A percentile compares a stretch with the other conserved stretches of the same genome.
phyloP scores from a whole-genome alignment of 1,140 invertebrate genomes.

The Chionoecetes opilio region DNA sequence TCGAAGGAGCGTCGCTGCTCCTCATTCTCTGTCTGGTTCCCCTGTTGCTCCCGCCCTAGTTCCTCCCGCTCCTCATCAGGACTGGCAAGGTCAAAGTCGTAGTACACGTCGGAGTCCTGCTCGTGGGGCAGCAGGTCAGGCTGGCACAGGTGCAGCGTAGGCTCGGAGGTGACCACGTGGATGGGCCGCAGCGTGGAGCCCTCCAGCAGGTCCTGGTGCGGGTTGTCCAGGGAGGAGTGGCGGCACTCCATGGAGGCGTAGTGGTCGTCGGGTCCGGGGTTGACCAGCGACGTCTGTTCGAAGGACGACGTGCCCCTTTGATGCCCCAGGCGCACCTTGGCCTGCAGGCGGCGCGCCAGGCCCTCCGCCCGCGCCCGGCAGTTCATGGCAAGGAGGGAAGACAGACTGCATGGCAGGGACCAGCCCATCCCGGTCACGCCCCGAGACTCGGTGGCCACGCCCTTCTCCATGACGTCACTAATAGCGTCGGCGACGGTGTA shows the following conservation, averaged over 20 bases:
- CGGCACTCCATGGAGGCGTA: slow-evolving; percentile 71
- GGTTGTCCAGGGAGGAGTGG: slow-evolving; percentile 72
- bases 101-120: slow-evolving; percentile 80
- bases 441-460: slow-evolving; percentile 66
- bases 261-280: slow-evolving; percentile 66
- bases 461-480: slow-evolving; percentile 68
- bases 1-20: slow-evolving; percentile 38
- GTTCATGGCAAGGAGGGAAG: slow-evolving; percentile 87
- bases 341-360: slow-evolving; percentile 90
- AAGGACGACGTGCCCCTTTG: slow-evolving; percentile 41
- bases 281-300: slow-evolving; percentile 70
- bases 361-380: slow-evolving; percentile 91
- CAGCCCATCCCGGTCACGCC: slow-evolving; percentile 75
- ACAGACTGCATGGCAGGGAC: slow-evolving; percentile 84
- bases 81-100: slow-evolving; percentile 80
- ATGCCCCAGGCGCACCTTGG: slow-evolving; percentile 83
- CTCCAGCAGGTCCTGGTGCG: slow-evolving; percentile 52
- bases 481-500: slow-evolving; percentile 51
- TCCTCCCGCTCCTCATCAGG: slow-evolving; percentile 69
- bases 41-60: not conserved
- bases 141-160: slow-evolving; percentile 75
- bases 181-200: slow-evolving; percentile 71
- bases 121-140: slow-evolving; percentile 60
- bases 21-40: not conserved
- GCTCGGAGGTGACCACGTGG: slow-evolving; percentile 81